phyloP scores from a whole-genome alignment of 2,797 vertebrate species.

The Vipera ursinii region DNA sequence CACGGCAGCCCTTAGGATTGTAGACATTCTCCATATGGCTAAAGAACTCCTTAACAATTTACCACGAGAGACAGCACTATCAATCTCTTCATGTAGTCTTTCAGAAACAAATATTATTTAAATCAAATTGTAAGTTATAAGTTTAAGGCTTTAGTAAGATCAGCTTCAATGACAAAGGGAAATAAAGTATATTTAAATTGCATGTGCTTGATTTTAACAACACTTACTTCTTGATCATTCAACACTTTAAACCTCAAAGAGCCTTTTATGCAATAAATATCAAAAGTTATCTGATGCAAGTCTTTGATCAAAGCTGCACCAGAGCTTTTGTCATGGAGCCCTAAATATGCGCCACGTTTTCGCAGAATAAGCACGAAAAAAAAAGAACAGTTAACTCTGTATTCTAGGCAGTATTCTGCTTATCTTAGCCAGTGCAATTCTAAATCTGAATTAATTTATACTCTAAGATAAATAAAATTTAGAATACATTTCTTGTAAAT shows the following conservation, averaged over 20 bases:
- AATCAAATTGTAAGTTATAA: not conserved
- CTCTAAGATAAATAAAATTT: not conserved
- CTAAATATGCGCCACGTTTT: not conserved
- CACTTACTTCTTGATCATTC: not conserved
- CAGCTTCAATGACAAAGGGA: not conserved
- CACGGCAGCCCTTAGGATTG: not conserved
- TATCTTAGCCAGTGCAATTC: not conserved
- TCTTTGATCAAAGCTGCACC: not conserved
- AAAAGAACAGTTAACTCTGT: conserved; percentile 1
- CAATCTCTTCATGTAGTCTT: not conserved
- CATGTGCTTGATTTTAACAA: not conserved
- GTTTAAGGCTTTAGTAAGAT: not conserved
- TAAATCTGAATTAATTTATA: not conserved
- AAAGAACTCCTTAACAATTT: not conserved
- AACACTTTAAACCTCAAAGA: not conserved
- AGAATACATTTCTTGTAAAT: not conserved
- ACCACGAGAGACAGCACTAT: not conserved
- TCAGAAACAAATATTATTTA: not conserved
- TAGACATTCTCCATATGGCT: not conserved
- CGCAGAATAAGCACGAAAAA: not conserved
- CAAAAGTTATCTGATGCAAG: conserved; percentile 5
- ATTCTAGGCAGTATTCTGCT: not conserved
- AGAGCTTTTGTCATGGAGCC: not conserved
- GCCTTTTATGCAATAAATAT: not conserved
- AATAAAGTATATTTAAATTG: not conserved